phyloP scores from a whole-genome alignment of 2,888 invertebrate species.

The Tuta absoluta region DNA sequence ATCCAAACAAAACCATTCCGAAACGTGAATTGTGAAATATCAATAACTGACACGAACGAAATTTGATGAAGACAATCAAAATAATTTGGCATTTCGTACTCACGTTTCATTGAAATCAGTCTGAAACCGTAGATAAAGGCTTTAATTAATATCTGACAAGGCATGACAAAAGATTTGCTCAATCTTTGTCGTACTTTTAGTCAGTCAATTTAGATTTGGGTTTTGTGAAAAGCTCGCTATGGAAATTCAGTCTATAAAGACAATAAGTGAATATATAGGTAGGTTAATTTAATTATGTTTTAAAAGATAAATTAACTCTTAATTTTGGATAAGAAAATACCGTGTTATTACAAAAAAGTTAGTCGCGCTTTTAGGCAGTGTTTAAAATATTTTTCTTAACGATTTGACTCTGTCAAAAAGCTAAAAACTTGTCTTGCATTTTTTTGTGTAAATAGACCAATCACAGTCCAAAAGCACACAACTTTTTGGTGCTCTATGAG shows the following conservation, averaged over 20 bases:
- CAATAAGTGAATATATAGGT: too few relatives aligned
- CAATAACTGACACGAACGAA: neutral
- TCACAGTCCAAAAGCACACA: too few relatives aligned
- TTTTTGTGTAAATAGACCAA: too few relatives aligned
- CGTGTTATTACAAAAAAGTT: too few relatives aligned
- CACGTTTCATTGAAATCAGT: constrained; percentile 17
- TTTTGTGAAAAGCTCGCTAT: neutral
- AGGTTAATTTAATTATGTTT: too few relatives aligned
- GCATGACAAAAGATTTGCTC: constrained; percentile 30
- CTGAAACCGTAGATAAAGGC: constrained; percentile 11
- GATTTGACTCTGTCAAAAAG: too few relatives aligned
- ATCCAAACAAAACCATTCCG: neutral
- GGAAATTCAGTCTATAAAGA: neutral
- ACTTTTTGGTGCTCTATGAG: too few relatives aligned
- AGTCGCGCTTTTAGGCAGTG: too few relatives aligned
- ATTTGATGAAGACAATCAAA: constrained; percentile 10
- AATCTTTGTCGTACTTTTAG: constrained; percentile 4
- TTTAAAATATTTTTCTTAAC: too few relatives aligned
- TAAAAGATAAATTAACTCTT: too few relatives aligned
- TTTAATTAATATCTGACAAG: constrained; percentile 19
- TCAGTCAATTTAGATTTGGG: neutral
- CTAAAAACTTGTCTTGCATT: too few relatives aligned
- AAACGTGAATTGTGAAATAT: neutral
- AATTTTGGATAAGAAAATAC: too few relatives aligned
- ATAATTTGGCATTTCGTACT: constrained; percentile 6